Evolutionary conservation across 2,888 invertebrate genomes (phyloP).

Genomic region (Pediacus dermestoides): DNA sequence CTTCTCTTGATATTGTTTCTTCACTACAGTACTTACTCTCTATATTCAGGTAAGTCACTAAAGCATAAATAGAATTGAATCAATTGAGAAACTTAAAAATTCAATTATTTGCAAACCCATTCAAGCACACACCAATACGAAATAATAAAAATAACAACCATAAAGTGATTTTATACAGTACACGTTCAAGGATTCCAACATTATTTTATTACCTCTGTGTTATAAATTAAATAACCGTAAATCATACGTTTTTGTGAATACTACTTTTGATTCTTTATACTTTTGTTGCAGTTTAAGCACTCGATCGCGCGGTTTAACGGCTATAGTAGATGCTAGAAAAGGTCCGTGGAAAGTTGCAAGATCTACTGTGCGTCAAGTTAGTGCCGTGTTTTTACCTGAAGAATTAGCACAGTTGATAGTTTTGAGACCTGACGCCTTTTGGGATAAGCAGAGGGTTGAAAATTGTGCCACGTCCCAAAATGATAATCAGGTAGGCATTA

Average conservation of each 20-base stretch:
- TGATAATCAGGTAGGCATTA: slow-evolving; percentile 58
- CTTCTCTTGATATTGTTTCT: slow-evolving; percentile 48
- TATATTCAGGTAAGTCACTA: slow-evolving; percentile 53
- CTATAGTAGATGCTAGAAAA: slow-evolving; percentile 63
- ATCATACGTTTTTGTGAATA: no score
- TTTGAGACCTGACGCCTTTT: slow-evolving; percentile 69
- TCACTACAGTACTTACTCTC: slow-evolving; percentile 53
- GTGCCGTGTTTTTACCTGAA: slow-evolving; percentile 47
- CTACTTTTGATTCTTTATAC: no score
- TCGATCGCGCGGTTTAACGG: slow-evolving; percentile 55
- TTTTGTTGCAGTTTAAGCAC: slow-evolving; percentile 57
- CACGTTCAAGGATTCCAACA: no score
- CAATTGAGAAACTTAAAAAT: slow-evolving; percentile 1
- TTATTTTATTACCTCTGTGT: no score
- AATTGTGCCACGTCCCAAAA: slow-evolving; percentile 62
- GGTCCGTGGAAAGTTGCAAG: slow-evolving; percentile 62
- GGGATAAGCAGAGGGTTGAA: slow-evolving; percentile 70
- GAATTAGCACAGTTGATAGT: slow-evolving; percentile 54
- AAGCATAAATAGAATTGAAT: slow-evolving; percentile 7
- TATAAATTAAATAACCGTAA: no score
- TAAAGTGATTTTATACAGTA: no score
- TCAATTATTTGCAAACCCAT: slow-evolving; percentile 1
- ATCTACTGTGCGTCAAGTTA: slow-evolving; percentile 58
- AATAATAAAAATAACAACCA: no score
- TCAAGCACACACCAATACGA: slow-evolving; percentile 13